Base-by-base conservation (phyloP, 2,113 vertebrate genomes). In the Cacatua alba region DNA sequence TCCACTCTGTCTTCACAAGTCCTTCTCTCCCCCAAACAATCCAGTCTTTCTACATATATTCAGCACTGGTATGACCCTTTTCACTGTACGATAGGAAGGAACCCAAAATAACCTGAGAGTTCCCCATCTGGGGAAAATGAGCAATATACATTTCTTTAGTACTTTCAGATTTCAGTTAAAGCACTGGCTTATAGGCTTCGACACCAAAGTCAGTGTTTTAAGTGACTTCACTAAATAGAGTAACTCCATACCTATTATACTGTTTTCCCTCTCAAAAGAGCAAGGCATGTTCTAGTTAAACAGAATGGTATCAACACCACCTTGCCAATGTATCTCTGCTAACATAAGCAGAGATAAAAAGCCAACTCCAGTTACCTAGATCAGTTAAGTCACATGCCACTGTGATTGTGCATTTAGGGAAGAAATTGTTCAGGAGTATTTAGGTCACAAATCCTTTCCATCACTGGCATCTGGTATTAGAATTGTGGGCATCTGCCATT, bases 381-480 rank as follows among this genome's bases (percentile, higher is more conserved):
- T 95, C 65, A 65, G 59, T 85, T 43, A 91, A 44, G 33, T 21
- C 91, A 60, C 8, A 23, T 78, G 69, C 39, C 2, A 3, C 52
- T 85, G 18, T 60, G 55, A 96, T 94, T 90, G 51, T 33, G 29
- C 57, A 96, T 86, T 96, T 78, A 88, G 14, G 35, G 39, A 95
- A 92, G 37, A 97, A 96, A 92, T 80, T n/a, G 11, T 89, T 76
- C 31, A 92, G 89, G 77, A 82, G 57, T 95, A 97, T 96, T 93
- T 95, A 96, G 94, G 95, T 97, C 97, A 96, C 93, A 97, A 96
- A 97, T 97, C 95, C 95, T 94, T 95, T 88, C 94, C 94, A 97
- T 90, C 79, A 80, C 23, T 51, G 82, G 88, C 78, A 96, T 96
- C 90, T 96, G 90, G 80, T 89, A 88, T 85, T 89, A 94, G 95